Evolutionary conservation across 2,113 vertebrate species (phyloP).

Genomic region (Azemiops feae): DNA sequence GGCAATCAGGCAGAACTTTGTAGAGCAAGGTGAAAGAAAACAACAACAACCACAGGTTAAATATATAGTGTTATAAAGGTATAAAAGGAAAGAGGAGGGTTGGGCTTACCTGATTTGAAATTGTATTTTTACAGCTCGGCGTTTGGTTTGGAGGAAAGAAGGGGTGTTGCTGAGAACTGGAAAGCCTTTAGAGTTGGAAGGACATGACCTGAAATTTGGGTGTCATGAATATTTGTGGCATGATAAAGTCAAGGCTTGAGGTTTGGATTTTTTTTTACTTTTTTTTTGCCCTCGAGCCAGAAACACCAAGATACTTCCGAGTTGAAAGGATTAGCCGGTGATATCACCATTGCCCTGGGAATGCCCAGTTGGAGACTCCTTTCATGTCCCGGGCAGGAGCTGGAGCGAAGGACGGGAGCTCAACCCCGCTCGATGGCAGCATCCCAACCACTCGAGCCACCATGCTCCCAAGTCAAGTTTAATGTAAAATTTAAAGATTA

Average conservation of each 20-base stretch:
- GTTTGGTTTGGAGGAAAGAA: neutral
- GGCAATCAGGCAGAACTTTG: neutral
- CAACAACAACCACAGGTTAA: neutral
- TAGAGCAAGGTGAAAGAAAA: neutral
- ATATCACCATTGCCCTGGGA: neutral
- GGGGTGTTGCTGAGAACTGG: neutral
- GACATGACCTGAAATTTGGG: neutral
- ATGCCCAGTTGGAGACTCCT: neutral
- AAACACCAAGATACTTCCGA: neutral
- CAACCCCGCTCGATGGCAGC: neutral
- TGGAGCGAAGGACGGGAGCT: neutral
- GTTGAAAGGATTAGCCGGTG: neutral
- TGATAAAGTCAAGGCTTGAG: neutral
- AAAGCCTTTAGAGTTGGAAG: neutral
- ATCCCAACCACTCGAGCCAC: neutral
- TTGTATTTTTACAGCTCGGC: neutral
- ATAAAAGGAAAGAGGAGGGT: neutral
- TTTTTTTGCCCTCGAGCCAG: neutral
- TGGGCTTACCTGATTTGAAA: neutral
- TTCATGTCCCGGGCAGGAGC: neutral
- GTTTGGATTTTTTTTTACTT: no score
- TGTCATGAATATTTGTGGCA: neutral
- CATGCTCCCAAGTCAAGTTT: neutral
- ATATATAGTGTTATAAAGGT: neutral
- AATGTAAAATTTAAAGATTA: neutral